Base-by-base conservation (phyloP, 2,888 invertebrate species). In the Cancer borealis region DNA sequence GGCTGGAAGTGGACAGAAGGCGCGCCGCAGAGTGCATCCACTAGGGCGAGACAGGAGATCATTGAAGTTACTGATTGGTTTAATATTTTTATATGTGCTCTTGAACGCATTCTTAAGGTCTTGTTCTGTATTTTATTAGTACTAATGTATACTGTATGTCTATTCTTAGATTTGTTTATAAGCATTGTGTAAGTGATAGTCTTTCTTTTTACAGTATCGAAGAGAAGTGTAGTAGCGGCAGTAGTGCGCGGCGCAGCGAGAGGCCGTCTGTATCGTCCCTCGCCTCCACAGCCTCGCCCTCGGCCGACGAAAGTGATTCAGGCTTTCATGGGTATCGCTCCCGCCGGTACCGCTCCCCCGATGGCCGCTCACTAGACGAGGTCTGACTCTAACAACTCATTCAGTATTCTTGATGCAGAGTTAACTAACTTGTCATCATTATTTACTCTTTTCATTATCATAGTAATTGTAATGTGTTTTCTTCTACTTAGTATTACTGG, bases 221-320 rank as follows among this genome's bases (percentile, higher is more conserved):
- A 30, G 94, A 94, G 46, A 95, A 95, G 84, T 91, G 92, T 30
- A 93, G 92, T 46, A 95, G 94, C 54, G 91, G 95, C 5, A 95
- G 92, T 84, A 93, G 91, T 45, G 88, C 94, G 14, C 92, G 91
- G 39, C 88, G 95, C 26, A 95, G 95, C 60, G 95, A 94, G 49
- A 30, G 95, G 17, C 95, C 95, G 26, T 95, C 95, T 2, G 92
- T 95, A 39, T 95, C 95, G 3, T 95, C 95, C 60, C 47, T 95
- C 47, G 92, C 94, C 47, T 95, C 95, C n/a, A 95, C 94, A 21
- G 95, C 94, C 45, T 94, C 95, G 49, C 95, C 95, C 46, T 95
- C 95, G 12, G 95, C 95, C 21, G 95, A 95, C 73, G 95, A 95
- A 89, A 95, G 95, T 60, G 95, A 95, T 73, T 95, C 95, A 4